Evolutionary conservation across 2,888 invertebrate species (phyloP), one percentile per base, ranked within the genome.

Genomic region (Drosophila anomalata): DNA sequence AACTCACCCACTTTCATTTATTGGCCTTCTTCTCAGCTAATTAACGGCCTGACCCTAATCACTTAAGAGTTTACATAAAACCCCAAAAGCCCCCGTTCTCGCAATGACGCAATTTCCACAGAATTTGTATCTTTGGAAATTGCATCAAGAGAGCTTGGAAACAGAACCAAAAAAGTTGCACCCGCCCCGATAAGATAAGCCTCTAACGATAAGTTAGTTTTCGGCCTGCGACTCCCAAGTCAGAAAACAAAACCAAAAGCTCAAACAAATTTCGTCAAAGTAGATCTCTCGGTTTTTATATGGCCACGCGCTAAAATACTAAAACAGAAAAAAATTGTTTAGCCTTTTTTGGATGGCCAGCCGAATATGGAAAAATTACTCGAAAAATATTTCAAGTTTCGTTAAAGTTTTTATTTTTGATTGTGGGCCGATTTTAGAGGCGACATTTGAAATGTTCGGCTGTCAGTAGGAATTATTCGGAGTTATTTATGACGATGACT

Each of bases 1-100:
- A 41, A 20, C 41, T 75, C 81, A 84, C 71, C 87, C 84, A 80
- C 68, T 73, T 76, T 73, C 70, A 58, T 66, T 83, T 74, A 78
- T 80, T 73, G 75, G 60, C 65, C 78, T 87, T 73, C 79, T 47
- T 73, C 79, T 41, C 39, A 22, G 39, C 65, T 78, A 82, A 82
- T 82, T 82, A 78, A 70, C 65, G 55, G 78, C 56, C 52, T 87
- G 82, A 84, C 82, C 82, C 87, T 82, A 82, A 82, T 82, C 87
- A 87, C 84, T 80, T 87, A 78, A 84, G 77, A 80, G 84, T 80
- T 80, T 84, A 80, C 77, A 80, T 72, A 78, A 70, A 48, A 56
- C 63, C 59, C 50, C 14, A 58, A 42, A 56, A 48, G 42, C 8
- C 42, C 11, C 42, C 29, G 3, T 61, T 52, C 66, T 76, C 26